phyloP scores from a whole-genome alignment of 2,888 invertebrate species.

The Brenthis daphne region DNA sequence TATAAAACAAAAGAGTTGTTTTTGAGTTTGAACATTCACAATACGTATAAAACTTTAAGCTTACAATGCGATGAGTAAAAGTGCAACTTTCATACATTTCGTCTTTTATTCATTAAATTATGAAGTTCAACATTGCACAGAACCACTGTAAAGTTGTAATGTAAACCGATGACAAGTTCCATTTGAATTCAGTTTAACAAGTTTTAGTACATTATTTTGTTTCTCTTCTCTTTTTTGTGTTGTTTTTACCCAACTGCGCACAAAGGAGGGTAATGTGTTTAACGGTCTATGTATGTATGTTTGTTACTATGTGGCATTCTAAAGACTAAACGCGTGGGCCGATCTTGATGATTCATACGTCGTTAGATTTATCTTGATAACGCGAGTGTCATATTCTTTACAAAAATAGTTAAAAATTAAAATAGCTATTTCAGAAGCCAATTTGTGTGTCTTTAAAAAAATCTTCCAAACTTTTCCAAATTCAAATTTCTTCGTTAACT shows the following conservation, averaged over 20 bases:
- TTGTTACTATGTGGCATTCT: background rate
- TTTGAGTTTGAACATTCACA: background rate
- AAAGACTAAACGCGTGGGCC: no score
- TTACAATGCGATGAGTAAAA: constrained; percentile 15
- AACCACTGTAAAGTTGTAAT: constrained; percentile 7
- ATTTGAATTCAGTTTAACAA: constrained; percentile 19
- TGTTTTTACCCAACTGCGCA: background rate
- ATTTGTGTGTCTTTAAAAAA: no score
- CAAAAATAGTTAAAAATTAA: no score
- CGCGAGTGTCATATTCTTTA: no score
- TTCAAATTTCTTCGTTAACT: no score
- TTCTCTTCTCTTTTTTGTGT: background rate
- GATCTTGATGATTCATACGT: no score
- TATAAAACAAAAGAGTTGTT: background rate
- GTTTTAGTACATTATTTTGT: constrained; percentile 6
- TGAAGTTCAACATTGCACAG: constrained; percentile 9
- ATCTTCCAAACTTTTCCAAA: no score
- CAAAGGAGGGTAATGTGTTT: no score
- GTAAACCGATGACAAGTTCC: constrained; percentile 20
- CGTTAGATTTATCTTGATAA: no score
- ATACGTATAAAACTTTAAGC: constrained; percentile 8
- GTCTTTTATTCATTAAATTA: constrained; percentile 24
- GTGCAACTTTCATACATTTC: constrained; percentile 21
- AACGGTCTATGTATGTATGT: background rate
- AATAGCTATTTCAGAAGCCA: no score